These are phyloP conservation scores for Dolichallabes microphthalmus DNA, from an alignment of 2,113 vertebrate genomes.

Conservation along the genomic window DNA sequence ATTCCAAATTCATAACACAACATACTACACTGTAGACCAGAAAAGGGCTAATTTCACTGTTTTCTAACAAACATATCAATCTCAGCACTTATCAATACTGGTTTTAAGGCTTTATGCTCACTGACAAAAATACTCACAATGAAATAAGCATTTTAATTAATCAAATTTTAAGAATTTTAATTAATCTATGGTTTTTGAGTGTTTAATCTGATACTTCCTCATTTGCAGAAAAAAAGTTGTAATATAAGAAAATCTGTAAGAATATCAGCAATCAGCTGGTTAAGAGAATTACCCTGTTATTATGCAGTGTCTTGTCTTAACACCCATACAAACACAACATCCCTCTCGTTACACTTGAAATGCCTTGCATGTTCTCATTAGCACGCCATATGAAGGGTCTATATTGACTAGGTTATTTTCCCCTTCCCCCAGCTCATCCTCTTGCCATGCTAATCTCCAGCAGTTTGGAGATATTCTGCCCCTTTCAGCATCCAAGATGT, in stretches of 20 bases:
- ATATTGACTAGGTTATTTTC: not conserved
- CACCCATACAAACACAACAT: not conserved
- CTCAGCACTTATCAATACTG: too few relatives aligned
- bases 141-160: not conserved
- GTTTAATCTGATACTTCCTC: not conserved
- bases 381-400: not conserved
- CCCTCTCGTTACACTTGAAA: not conserved
- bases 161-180: too few relatives aligned
- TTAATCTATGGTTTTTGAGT: too few relatives aligned
- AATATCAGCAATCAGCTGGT: not conserved
- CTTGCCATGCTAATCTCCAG: not conserved
- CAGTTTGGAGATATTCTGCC: not conserved
- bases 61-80: not conserved
- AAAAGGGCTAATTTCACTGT: not conserved
- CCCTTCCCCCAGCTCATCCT: not conserved
- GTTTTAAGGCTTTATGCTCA: not conserved
- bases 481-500: not conserved
- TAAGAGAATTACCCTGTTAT: not conserved
- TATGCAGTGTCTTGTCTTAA: not conserved
- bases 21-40: too few relatives aligned
- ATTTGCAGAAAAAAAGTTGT: not conserved
- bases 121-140: not conserved
- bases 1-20: not conserved
- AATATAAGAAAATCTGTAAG: not conserved
- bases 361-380: not conserved